A percentile compares a stretch with the other conserved stretches of the same genome.
These are phyloP conservation scores for Chionoecetes opilio DNA, from an alignment of 1,140 invertebrate species.

Conservation along the genomic window DNA sequence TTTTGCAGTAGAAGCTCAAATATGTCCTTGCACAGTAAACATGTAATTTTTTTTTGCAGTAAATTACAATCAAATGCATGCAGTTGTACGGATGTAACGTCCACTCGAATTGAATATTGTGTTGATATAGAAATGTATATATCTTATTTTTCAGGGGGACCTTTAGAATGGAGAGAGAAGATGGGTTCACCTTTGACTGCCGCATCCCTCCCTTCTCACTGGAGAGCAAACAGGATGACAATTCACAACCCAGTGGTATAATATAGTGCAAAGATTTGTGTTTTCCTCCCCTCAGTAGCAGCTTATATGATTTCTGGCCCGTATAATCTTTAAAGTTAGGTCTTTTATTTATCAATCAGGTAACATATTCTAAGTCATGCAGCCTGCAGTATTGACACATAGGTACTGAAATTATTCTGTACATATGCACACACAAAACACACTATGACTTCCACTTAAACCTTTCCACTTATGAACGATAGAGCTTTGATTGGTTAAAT, in stretches of 20 bases:
- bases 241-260: slow-evolving; percentile 80
- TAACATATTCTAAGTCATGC: background rate
- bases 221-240: slow-evolving; percentile 94
- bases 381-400: background rate
- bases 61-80: too few species aligned
- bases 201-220: slow-evolving; percentile 98
- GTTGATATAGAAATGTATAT: too few species aligned
- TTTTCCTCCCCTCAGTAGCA: background rate
- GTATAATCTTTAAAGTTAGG: background rate
- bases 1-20: too few species aligned
- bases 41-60: too few species aligned
- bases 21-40: too few species aligned
- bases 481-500: too few species aligned
- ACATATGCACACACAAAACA: too few species aligned
- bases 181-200: slow-evolving; percentile 98
- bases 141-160: slow-evolving; percentile 90
- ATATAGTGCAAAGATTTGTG: slow-evolving; percentile 56
- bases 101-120: too few species aligned
- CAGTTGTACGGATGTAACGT: too few species aligned
- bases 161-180: slow-evolving; percentile 97
- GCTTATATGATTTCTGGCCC: background rate
- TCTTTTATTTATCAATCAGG: background rate
- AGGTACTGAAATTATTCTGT: background rate
- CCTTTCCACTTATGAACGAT: too few species aligned
- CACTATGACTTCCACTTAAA: too few species aligned